A percentile compares a stretch with the other conserved stretches of the same genome.
phyloP scores from a whole-genome alignment of 1,140 invertebrate species.

The Laupala kohalensis region DNA sequence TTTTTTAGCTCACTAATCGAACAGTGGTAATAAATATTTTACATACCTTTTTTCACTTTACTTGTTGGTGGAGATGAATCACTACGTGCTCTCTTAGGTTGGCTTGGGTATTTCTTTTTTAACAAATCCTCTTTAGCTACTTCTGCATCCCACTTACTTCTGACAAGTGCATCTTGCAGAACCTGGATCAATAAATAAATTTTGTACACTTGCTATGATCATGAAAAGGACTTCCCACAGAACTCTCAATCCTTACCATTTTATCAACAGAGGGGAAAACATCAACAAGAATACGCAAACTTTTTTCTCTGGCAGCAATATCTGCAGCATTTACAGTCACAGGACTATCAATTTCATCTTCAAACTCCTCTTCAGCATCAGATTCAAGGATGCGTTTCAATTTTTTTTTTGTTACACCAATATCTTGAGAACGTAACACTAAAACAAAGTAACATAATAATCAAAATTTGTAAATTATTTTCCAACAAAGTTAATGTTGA shows the following conservation, averaged over 20 bases:
- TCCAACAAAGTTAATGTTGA: neutral
- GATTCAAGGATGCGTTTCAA: neutral
- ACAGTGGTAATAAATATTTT: neutral
- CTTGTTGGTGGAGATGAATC: neutral
- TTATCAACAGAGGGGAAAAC: slow-evolving; percentile 9
- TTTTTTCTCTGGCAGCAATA: slow-evolving; percentile 1
- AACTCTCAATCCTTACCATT: slow-evolving; percentile 1
- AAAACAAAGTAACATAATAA: neutral
- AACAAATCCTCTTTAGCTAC: slow-evolving; percentile 2
- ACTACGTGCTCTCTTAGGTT: neutral
- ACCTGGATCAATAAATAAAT: neutral
- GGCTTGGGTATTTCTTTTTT: neutral
- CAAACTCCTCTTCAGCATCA: slow-evolving; percentile 5
- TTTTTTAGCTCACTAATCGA: too few species aligned
- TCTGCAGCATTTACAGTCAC: neutral
- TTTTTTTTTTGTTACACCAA: neutral
- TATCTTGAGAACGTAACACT: neutral
- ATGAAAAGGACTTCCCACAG: neutral
- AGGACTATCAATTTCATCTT: neutral
- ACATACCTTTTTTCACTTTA: neutral
- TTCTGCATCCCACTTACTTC: slow-evolving; percentile 7
- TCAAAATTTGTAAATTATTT: neutral
- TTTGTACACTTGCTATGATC: neutral
- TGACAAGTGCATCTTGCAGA: slow-evolving; percentile 10
- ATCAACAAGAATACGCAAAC: slow-evolving; percentile 8